Conservation (phyloP, 37 sponge, comb jelly and placozoan genomes). For the Spongilla lacustris region DNA sequence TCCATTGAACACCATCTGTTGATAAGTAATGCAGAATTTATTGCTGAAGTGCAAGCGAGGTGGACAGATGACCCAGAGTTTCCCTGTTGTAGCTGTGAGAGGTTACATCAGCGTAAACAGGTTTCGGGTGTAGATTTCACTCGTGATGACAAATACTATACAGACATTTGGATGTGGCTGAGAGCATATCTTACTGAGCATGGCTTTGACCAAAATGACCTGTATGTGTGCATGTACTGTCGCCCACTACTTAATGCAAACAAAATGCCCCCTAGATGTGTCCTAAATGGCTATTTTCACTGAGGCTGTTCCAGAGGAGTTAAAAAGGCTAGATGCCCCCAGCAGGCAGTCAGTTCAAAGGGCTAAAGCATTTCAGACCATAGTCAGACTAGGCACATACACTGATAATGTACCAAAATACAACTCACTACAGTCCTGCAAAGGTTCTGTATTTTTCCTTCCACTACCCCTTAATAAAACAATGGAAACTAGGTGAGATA, state of each 20-base stretch:
- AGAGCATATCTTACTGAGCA: neutral
- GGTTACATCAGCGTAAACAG: conserved; percentile 9
- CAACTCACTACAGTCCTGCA: conserved; percentile 34
- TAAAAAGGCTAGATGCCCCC: conserved; percentile 16
- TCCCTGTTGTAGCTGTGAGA: conserved; percentile 50
- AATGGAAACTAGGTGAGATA: conserved; percentile 28
- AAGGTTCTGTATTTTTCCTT: conserved; percentile 45
- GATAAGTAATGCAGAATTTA: conserved; percentile 13
- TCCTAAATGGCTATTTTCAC: conserved; percentile 15
- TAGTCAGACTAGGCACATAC: conserved; percentile 49
- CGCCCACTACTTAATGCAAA: conserved; percentile 19
- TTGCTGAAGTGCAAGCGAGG: conserved; percentile 4
- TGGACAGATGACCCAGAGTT: conserved; percentile 34
- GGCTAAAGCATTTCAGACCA: conserved; percentile 53
- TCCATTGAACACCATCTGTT: neutral
- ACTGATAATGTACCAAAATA: conserved; percentile 33
- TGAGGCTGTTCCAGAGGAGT: conserved; percentile 28
- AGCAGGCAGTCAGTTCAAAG: conserved; percentile 43
- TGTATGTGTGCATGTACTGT: conserved; percentile 34
- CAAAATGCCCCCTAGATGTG: conserved; percentile 32
- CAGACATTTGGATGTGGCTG: conserved; percentile 14
- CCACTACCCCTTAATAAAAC: conserved; percentile 46
- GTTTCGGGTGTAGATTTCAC: conserved; percentile 6
- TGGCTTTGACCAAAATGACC: neutral
- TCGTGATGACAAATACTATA: conserved; percentile 14